phyloP scores from a whole-genome alignment of 2,797 vertebrate genomes.

The Periophthalmus magnuspinnatus region DNA sequence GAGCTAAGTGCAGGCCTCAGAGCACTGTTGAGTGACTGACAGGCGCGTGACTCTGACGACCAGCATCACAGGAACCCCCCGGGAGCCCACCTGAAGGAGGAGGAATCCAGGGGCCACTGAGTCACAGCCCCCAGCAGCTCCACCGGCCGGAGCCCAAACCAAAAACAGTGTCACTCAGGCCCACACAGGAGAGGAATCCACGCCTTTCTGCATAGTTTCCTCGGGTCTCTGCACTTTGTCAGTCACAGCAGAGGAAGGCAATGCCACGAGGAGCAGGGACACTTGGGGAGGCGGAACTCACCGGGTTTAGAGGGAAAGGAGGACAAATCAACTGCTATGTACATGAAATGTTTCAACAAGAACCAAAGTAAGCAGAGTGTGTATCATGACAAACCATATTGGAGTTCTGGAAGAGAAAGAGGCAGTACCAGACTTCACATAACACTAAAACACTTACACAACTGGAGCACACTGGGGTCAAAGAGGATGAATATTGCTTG shows the following conservation, averaged over 20 bases:
- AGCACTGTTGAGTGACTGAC: conserved; percentile 2
- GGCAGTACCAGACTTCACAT: too few relatives aligned
- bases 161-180: neutral
- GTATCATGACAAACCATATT: too few relatives aligned
- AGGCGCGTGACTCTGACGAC: neutral
- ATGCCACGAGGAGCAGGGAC: neutral
- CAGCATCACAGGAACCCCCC: neutral
- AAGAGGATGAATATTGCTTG: too few relatives aligned
- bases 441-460: too few relatives aligned
- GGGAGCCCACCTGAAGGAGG: conserved; percentile 2
- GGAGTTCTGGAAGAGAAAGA: too few relatives aligned
- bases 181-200: neutral
- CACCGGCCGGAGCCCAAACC: neutral
- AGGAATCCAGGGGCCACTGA: conserved; percentile 1
- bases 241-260: neutral
- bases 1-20: neutral
- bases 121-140: neutral
- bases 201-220: conserved; percentile 6
- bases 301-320: neutral
- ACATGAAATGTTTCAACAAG: too few relatives aligned
- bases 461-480: too few relatives aligned
- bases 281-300: too few relatives aligned
- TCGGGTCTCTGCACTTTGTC: neutral
- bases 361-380: too few relatives aligned
- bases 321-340: neutral